These are phyloP conservation scores for Trematomus bernacchii DNA, from an alignment of 2,797 vertebrate species.

Conservation along the genomic window DNA sequence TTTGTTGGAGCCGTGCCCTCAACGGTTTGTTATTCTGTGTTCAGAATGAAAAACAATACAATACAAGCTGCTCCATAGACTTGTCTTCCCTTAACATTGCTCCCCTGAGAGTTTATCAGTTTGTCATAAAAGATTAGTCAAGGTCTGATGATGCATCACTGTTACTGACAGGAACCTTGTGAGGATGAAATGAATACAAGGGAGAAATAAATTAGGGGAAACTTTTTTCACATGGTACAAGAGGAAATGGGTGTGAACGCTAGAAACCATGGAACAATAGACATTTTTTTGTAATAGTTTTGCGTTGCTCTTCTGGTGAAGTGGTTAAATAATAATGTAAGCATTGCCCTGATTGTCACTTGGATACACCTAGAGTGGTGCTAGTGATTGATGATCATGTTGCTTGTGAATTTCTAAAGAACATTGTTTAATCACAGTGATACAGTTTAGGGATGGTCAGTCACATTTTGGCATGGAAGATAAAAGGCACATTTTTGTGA, in stretches of 20 bases:
- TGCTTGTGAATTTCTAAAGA: neutral
- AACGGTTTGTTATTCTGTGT: constrained; percentile 2
- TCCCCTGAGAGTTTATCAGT: constrained; percentile 21
- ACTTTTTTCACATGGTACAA: constrained; percentile 23
- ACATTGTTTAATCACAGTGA: neutral
- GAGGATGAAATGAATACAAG: constrained; percentile 44
- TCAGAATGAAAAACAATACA: constrained; percentile 12
- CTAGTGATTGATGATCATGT: neutral
- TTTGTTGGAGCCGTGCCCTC: neutral
- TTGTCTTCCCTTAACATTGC: constrained; percentile 13
- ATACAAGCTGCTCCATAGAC: constrained; percentile 1
- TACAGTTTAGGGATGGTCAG: neutral
- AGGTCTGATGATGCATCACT: constrained; percentile 47
- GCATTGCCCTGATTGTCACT: neutral
- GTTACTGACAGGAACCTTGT: constrained; percentile 41
- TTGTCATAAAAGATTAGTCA: constrained; percentile 48
- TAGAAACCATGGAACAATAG: constrained; percentile 54
- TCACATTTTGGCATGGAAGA: constrained; percentile 25
- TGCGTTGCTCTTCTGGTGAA: constrained; percentile 30
- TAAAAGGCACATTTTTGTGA: constrained; percentile 15
- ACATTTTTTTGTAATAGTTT: constrained; percentile 25
- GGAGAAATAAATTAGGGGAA: constrained; percentile 41
- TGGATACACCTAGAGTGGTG: neutral
- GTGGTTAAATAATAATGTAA: neutral
- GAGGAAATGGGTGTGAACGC: constrained; percentile 60